phyloP scores from a whole-genome alignment of 2,888 invertebrate species.

The Laspeyria flexula region DNA sequence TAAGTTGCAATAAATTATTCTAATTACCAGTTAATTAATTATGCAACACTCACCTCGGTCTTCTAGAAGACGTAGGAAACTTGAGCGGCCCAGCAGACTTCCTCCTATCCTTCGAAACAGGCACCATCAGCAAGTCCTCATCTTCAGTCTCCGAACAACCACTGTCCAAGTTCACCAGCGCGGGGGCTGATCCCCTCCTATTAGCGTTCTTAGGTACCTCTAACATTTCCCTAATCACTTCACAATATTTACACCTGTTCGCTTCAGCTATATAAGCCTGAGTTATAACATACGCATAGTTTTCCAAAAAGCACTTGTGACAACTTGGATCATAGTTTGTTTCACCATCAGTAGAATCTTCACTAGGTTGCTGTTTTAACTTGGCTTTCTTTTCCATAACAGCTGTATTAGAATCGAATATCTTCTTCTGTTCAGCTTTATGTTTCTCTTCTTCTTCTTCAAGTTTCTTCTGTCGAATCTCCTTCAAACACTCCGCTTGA shows the following conservation, averaged over 20 bases:
- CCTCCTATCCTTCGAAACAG: constrained; percentile 75
- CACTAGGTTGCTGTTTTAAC: constrained; percentile 70
- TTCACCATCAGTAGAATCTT: constrained; percentile 78
- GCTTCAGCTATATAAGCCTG: constrained; percentile 79
- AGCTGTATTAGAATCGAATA: constrained; percentile 64
- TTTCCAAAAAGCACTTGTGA: constrained; percentile 82
- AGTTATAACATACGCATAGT: constrained; percentile 78
- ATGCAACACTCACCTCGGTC: constrained; percentile 68
- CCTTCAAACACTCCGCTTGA: constrained; percentile 87
- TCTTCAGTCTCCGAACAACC: constrained; percentile 77
- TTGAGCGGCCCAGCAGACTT: constrained; percentile 84
- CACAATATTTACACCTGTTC: constrained; percentile 79
- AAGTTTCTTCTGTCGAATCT: constrained; percentile 71
- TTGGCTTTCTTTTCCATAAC: constrained; percentile 70
- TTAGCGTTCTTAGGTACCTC: constrained; percentile 72
- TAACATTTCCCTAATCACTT: constrained; percentile 79
- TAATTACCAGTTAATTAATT: too few relatives aligned
- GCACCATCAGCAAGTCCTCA: constrained; percentile 78
- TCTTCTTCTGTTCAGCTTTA: constrained; percentile 69
- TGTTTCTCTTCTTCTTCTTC: constrained; percentile 72
- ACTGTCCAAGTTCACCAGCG: constrained; percentile 79
- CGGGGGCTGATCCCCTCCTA: constrained; percentile 85
- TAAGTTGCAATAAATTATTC: too few relatives aligned
- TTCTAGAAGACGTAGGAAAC: constrained; percentile 71
- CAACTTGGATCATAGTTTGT: constrained; percentile 72